Percentiles rank a stretch among this genome's conserved stretches.
Conservation (phyloP, 2,797 vertebrate species). For the Acanthurus lineatus region DNA sequence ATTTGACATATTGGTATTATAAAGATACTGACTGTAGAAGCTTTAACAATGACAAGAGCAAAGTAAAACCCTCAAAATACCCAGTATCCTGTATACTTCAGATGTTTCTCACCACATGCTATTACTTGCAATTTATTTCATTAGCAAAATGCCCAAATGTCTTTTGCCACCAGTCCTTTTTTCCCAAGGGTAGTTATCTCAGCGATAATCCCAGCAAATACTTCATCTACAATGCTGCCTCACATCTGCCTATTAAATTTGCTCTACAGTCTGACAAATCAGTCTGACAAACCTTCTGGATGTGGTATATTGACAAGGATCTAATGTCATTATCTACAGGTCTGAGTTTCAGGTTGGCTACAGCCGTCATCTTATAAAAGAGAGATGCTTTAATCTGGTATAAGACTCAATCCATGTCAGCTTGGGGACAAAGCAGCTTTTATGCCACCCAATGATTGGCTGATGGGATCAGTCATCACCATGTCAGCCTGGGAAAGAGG, state of each 20-base stretch:
- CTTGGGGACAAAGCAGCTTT: constrained; percentile 75
- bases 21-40: neutral
- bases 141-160: neutral
- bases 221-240: constrained; percentile 19
- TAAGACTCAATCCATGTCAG: constrained; percentile 41
- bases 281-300: constrained; percentile 4
- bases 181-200: neutral
- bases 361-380: constrained; percentile 58
- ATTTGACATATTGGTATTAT: neutral
- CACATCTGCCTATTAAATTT: constrained; percentile 8
- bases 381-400: constrained; percentile 48
- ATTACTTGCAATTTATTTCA: neutral
- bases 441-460: constrained; percentile 44
- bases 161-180: neutral
- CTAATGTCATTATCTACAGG: constrained; percentile 38
- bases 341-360: constrained; percentile 58
- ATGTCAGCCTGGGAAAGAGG: constrained; percentile 30
- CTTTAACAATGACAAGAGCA: neutral
- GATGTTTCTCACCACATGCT: neutral
- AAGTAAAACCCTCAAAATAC: neutral
- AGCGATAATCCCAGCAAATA: constrained; percentile 34
- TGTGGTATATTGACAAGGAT: neutral
- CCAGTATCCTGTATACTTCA: neutral
- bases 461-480: constrained; percentile 57
- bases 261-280: neutral